Conservation (phyloP, 2,888 invertebrate species). For the Pyrrhosoma nymphula region DNA sequence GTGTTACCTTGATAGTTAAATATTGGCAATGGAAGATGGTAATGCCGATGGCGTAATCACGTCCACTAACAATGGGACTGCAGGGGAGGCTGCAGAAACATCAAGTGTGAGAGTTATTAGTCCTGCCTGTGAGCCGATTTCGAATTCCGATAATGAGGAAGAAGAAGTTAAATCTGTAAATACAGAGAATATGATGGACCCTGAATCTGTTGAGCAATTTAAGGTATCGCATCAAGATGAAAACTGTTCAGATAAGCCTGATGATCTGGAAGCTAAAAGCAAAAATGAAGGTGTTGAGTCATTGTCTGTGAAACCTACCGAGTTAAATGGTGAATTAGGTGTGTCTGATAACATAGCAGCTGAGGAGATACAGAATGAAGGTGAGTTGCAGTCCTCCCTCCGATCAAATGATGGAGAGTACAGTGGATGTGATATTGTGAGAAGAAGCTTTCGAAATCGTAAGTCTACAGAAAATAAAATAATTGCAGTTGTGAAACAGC, state of each 20-base stretch:
- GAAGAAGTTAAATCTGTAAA: neutral
- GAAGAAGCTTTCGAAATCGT: conserved; percentile 25
- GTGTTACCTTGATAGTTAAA: neutral
- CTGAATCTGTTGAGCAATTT: neutral
- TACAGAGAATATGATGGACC: neutral
- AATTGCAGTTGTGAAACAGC: conserved; percentile 28
- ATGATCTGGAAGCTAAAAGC: neutral
- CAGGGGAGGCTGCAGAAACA: neutral
- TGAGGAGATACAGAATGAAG: neutral
- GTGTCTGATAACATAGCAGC: neutral
- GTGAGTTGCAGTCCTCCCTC: neutral
- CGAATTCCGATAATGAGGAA: neutral
- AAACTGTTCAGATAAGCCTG: neutral
- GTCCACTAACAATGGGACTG: conserved; percentile 21
- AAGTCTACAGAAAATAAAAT: neutral
- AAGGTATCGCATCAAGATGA: neutral
- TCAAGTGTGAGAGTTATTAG: neutral
- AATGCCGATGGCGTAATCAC: neutral
- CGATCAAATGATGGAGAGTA: neutral
- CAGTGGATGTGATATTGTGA: conserved; percentile 42
- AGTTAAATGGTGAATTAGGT: conserved; percentile 33
- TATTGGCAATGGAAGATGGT: conserved; percentile 47
- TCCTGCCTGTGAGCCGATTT: neutral
- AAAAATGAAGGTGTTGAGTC: neutral
- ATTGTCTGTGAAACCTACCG: neutral